Percentiles rank a stretch among this genome's conserved stretches.
phyloP scores from a whole-genome alignment of 1,140 invertebrate species.

The Diachasmimorpha longicaudata region DNA sequence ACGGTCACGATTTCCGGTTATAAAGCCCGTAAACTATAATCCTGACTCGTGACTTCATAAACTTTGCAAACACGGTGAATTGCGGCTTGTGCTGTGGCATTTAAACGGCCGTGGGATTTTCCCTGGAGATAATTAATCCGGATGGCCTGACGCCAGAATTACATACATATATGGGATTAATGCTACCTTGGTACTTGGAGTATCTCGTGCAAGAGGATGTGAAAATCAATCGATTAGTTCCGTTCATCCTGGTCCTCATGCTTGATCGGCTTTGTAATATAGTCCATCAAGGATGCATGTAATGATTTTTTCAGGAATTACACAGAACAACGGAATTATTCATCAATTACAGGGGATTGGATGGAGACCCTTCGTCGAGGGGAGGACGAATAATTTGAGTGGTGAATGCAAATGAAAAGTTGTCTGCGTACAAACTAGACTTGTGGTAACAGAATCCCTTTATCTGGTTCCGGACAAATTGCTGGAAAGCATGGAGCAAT shows the following conservation, averaged over 20 bases:
- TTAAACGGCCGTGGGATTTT: conserved; percentile 1
- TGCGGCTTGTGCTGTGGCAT: not conserved
- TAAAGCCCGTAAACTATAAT: not conserved
- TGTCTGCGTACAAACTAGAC: not conserved
- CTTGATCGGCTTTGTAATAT: not conserved
- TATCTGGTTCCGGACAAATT: not conserved
- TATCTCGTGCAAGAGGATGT: not conserved
- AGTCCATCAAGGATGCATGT: not conserved
- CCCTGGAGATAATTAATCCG: not conserved
- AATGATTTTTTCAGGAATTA: not conserved
- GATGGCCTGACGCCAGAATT: not conserved
- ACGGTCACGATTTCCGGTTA: not conserved
- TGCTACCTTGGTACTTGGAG: not conserved
- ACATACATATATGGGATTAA: not conserved
- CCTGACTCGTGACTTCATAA: conserved; percentile 4
- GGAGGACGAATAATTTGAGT: not conserved
- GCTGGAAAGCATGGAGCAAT: not conserved
- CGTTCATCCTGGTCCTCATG: not conserved
- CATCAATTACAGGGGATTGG: no score
- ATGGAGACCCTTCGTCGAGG: not conserved
- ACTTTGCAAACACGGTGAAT: not conserved
- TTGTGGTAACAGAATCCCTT: not conserved
- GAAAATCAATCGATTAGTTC: not conserved
- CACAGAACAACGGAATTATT: no score
- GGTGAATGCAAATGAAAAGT: not conserved